Evolutionary conservation across 2,113 vertebrate species (phyloP).

Genomic region (Lagenorhynchus albirostris): DNA sequence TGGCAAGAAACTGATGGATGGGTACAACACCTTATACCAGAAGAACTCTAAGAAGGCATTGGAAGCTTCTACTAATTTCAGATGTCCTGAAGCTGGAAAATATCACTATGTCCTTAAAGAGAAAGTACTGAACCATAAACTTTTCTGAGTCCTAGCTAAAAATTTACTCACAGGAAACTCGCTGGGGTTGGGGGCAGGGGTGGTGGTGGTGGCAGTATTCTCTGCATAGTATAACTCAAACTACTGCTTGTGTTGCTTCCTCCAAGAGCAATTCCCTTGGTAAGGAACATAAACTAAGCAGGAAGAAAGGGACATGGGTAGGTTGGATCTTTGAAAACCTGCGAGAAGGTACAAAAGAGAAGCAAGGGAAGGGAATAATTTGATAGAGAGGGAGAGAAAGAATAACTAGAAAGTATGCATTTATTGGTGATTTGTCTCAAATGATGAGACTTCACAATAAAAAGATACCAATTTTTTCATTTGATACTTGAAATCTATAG

Average conservation of each 20-base stretch:
- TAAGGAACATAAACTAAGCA: not conserved
- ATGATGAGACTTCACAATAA: not conserved
- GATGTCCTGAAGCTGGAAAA: not conserved
- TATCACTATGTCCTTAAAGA: not conserved
- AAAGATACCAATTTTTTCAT: not conserved
- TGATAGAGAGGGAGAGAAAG: not conserved
- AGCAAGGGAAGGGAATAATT: not conserved
- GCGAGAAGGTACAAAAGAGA: not conserved
- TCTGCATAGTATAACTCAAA: not conserved
- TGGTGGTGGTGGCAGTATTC: not conserved
- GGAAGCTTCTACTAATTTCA: not conserved
- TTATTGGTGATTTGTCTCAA: not conserved
- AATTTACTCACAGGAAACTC: not conserved
- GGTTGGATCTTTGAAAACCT: not conserved
- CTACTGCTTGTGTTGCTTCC: not conserved
- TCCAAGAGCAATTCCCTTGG: not conserved
- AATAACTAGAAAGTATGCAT: not conserved
- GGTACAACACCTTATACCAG: not conserved
- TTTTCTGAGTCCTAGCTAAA: not conserved
- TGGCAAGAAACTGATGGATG: not conserved
- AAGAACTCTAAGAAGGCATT: not conserved
- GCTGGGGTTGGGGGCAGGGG: fast-evolving
- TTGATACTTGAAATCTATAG: not conserved
- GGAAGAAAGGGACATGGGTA: not conserved
- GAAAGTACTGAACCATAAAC: not conserved